A percentile compares a stretch with the other conserved stretches of the same genome.
Evolutionary conservation across 2,797 vertebrate genomes (phyloP).

Genomic region (Iguana delicatissima): DNA sequence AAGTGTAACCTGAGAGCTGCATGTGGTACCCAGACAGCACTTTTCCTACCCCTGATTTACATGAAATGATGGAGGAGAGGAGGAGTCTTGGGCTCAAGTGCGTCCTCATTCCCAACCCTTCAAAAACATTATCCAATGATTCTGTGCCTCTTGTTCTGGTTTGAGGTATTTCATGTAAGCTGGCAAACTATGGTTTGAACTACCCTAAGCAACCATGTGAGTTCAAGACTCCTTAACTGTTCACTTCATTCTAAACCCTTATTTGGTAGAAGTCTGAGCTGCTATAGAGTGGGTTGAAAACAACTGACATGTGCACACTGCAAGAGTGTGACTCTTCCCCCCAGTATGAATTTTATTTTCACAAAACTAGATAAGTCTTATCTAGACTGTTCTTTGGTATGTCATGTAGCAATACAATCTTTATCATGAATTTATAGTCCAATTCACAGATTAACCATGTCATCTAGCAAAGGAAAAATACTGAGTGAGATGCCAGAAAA

Average conservation of each 20-base stretch:
- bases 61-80: too few species aligned
- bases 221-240: background rate
- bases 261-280: background rate
- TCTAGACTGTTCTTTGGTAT: background rate
- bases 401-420: background rate
- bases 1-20: too few species aligned
- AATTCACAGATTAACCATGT: background rate
- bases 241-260: background rate
- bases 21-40: too few species aligned
- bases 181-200: background rate
- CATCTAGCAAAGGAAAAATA: background rate
- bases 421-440: background rate
- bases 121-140: too few species aligned
- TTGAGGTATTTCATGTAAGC: too few species aligned
- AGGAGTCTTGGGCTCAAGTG: too few species aligned
- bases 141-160: too few species aligned
- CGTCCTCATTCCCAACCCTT: too few species aligned
- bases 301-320: background rate
- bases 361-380: slow-evolving; percentile 22
- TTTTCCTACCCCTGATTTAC: too few species aligned
- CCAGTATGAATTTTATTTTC: background rate
- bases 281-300: background rate
- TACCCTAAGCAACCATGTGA: background rate
- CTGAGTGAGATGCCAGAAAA: background rate
- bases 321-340: background rate